These are phyloP conservation scores for Arnoldichthys spilopterus DNA, from an alignment of 2,797 vertebrate species.

Conservation along the genomic window DNA sequence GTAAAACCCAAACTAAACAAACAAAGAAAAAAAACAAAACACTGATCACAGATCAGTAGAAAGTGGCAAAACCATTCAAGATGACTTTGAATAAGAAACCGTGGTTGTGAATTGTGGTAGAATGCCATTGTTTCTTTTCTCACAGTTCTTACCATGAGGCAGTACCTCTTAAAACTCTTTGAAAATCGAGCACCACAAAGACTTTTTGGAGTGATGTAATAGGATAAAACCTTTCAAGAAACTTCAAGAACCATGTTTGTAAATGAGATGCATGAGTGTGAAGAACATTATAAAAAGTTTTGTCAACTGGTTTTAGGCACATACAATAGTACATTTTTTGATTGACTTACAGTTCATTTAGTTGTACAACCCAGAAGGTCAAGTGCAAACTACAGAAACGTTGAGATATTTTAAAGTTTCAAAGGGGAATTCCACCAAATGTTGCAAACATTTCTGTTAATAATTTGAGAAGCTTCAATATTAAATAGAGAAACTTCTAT, in stretches of 20 bases:
- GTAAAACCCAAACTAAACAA: too few species aligned
- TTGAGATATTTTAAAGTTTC: background rate
- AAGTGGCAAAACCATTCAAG: background rate
- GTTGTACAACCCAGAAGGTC: background rate
- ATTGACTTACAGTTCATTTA: background rate
- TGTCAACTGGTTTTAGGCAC: too few species aligned
- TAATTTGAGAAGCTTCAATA: too few species aligned
- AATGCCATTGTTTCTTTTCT: background rate
- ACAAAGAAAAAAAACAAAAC: background rate
- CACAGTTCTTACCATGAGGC: too few species aligned
- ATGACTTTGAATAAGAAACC: background rate
- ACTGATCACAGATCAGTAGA: background rate
- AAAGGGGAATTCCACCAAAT: background rate
- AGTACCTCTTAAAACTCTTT: too few species aligned
- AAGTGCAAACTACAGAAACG: background rate
- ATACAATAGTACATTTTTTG: too few species aligned
- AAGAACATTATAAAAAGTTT: too few species aligned
- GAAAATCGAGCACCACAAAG: too few species aligned
- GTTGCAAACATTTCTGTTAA: background rate
- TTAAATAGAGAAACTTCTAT: background rate
- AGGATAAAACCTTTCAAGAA: background rate
- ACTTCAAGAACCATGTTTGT: too few species aligned
- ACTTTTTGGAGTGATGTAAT: too few species aligned
- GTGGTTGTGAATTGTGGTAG: background rate
- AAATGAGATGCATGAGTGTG: too few species aligned